phyloP scores from a whole-genome alignment of 2,797 vertebrate species.

The Lophius americanus region DNA sequence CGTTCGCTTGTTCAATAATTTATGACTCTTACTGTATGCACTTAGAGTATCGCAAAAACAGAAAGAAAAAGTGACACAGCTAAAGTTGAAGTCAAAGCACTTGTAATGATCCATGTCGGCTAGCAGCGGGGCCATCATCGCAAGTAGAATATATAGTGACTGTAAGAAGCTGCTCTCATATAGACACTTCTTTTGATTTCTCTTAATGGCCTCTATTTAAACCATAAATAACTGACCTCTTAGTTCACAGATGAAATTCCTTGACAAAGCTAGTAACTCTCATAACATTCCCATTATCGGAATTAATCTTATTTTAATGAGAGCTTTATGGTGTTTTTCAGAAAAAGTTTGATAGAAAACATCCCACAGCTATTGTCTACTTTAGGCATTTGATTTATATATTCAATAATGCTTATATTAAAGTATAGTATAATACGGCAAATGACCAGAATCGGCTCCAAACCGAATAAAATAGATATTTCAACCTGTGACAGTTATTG shows the following conservation, averaged over 20 bases:
- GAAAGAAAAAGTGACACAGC: slow-evolving; percentile 19
- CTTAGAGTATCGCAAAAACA: slow-evolving; percentile 16
- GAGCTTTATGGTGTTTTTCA: not conserved
- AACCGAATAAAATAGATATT: slow-evolving; percentile 1
- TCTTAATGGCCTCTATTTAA: too few species aligned
- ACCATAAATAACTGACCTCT: not conserved
- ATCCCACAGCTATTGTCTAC: not conserved
- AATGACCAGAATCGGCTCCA: not conserved
- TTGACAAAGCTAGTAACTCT: too few species aligned
- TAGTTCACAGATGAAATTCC: not conserved
- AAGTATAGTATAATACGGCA: not conserved
- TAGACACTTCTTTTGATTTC: too few species aligned
- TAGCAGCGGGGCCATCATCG: not conserved
- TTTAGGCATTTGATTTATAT: not conserved
- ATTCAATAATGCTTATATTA: not conserved
- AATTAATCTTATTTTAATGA: not conserved
- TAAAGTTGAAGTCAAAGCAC: slow-evolving; percentile 18
- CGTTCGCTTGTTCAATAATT: slow-evolving; percentile 37
- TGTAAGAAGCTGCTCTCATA: not conserved
- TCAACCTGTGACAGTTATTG: slow-evolving; percentile 9
- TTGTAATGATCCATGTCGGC: slow-evolving; percentile 20
- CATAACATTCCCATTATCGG: too few species aligned
- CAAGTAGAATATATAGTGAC: slow-evolving; percentile 1
- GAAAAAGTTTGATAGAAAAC: not conserved
- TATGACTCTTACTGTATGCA: slow-evolving; percentile 17